Evolutionary conservation across 2,797 vertebrate genomes (phyloP).

Genomic region (Cossypha dichroa): DNA sequence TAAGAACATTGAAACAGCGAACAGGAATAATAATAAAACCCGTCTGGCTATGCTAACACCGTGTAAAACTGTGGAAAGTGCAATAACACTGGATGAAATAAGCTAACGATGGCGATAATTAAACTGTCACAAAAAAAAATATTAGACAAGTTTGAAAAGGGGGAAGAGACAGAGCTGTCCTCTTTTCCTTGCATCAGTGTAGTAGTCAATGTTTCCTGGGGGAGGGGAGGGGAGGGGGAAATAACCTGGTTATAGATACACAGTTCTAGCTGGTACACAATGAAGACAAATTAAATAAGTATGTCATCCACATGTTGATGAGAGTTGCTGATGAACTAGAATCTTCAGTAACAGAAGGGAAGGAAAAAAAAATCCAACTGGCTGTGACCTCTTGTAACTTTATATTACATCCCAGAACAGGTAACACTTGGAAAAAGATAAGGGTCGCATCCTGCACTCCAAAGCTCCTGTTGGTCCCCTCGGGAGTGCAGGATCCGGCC

Average conservation of each 20-base stretch:
- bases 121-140: conserved; percentile 63
- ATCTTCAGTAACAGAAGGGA: conserved; percentile 66
- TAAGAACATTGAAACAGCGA: conserved; percentile 84
- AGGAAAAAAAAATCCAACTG: conserved; percentile 37
- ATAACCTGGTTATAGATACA: conserved; percentile 59
- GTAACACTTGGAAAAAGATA: conserved; percentile 40
- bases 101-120: conserved; percentile 71
- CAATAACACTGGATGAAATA: conserved; percentile 82
- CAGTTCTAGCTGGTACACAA: conserved; percentile 58
- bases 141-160: conserved; percentile 48
- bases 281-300: conserved; percentile 71
- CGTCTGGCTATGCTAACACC: conserved; percentile 78
- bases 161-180: not conserved
- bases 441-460: conserved; percentile 30
- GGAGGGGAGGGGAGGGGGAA: not conserved
- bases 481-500: conserved; percentile 37
- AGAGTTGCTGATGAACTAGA: conserved; percentile 40
- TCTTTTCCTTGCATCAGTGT: conserved; percentile 16
- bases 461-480: conserved; percentile 2
- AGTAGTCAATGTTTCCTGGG: conserved; percentile 18
- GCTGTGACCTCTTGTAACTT: conserved; percentile 66
- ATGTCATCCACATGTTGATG: conserved; percentile 51
- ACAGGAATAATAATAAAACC: conserved; percentile 78
- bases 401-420: conserved; percentile 44
- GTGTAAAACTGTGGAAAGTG: conserved; percentile 80